These are phyloP conservation scores for Lutjanus erythropterus DNA, from an alignment of 2,113 vertebrate species.

Conservation along the genomic window DNA sequence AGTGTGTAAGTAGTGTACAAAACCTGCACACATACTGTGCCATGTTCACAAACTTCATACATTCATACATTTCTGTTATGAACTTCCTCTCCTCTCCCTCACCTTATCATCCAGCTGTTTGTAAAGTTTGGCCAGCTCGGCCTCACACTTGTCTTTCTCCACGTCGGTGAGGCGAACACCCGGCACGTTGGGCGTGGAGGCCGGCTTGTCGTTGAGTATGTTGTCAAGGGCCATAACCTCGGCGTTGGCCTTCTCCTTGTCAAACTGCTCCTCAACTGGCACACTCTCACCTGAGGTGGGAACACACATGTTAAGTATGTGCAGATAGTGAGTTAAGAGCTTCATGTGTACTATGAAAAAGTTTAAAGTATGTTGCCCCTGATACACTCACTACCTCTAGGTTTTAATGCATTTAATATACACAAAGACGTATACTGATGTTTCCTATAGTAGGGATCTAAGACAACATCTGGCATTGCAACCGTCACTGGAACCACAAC, in stretches of 20 bases:
- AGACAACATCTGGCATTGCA: background rate
- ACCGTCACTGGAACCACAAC: background rate
- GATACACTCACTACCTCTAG: background rate
- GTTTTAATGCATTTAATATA: background rate
- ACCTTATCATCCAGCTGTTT: constrained; percentile 98
- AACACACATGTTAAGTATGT: background rate
- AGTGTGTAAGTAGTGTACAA: background rate
- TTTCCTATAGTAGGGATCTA: background rate
- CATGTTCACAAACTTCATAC: background rate
- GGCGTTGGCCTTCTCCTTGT: constrained; percentile 95
- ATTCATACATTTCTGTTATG: background rate
- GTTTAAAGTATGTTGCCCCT: background rate
- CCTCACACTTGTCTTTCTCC: constrained; percentile 95
- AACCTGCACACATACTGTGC: background rate
- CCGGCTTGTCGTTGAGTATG: constrained; percentile 90
- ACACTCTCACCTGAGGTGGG: constrained; percentile 90
- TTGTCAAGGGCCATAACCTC: constrained; percentile 94
- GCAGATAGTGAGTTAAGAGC: background rate
- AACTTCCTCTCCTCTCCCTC: background rate
- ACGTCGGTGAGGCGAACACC: constrained; percentile 92
- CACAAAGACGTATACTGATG: background rate
- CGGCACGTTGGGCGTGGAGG: constrained; percentile 89
- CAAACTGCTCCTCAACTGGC: constrained; percentile 94
- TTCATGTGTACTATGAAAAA: background rate
- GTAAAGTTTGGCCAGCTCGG: constrained; percentile 94